Conservation (phyloP, 2,113 vertebrate genomes). For the Egretta garzetta region DNA sequence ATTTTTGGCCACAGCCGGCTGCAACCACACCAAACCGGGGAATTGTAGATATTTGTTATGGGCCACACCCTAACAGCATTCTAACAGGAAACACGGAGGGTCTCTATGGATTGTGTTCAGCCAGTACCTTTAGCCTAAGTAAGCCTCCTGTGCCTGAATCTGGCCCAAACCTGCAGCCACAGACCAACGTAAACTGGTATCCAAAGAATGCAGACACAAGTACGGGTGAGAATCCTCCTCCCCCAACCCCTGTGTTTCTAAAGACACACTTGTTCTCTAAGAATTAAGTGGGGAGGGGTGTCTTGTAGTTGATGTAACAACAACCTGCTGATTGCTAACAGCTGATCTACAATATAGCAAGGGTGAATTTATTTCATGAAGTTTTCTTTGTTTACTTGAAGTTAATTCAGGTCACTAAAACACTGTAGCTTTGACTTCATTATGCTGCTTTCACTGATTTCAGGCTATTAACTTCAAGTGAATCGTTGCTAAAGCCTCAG, state of each 20-base stretch:
- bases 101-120: neutral
- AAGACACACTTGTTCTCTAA: neutral
- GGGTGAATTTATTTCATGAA: neutral
- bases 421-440: neutral
- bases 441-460: neutral
- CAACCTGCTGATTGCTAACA: neutral
- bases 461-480: neutral
- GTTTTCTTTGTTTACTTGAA: neutral
- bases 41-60: neutral
- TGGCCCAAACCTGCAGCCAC: neutral
- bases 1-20: neutral
- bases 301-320: neutral
- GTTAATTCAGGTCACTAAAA: neutral
- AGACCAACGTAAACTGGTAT: neutral
- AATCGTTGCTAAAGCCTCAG: neutral
- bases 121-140: neutral
- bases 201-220: neutral
- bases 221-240: slow-evolving; percentile 14
- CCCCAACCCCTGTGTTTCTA: neutral
- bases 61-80: neutral
- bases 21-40: neutral
- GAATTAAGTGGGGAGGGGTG: neutral
- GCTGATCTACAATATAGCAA: neutral
- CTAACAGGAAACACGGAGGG: neutral
- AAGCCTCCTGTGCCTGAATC: slow-evolving; percentile 72